Conservation (phyloP, 2,888 invertebrate genomes). For the Rhaphigaster nebulosa region DNA sequence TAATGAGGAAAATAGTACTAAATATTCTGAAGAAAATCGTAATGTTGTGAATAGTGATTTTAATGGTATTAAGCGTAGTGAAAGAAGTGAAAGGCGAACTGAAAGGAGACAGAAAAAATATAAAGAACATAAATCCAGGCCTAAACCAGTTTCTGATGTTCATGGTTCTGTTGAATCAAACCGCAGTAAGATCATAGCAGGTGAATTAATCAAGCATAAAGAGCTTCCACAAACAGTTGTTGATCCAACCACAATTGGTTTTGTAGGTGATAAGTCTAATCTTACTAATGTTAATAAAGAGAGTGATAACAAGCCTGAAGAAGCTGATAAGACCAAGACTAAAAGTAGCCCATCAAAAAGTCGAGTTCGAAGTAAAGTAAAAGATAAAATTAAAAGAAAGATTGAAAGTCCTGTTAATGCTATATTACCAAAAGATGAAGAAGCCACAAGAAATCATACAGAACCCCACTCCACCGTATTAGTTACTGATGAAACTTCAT, state of each 20-base stretch:
- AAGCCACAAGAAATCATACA: not conserved
- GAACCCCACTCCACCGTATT: not conserved
- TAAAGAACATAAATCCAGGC: constrained; percentile 30
- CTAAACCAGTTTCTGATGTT: constrained; percentile 12
- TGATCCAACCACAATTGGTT: not conserved
- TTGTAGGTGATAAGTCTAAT: not conserved
- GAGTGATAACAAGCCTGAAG: not conserved
- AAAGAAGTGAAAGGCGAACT: constrained; percentile 9
- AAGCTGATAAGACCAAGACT: not conserved
- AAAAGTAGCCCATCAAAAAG: constrained; percentile 48
- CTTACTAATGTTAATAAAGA: constrained; percentile 1
- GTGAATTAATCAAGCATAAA: constrained; percentile 22
- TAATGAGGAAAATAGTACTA: constrained; percentile 1
- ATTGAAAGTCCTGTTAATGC: not conserved
- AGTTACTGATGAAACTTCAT: not conserved
- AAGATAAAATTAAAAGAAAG: constrained; percentile 36
- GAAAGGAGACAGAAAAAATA: constrained; percentile 38
- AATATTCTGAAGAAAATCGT: constrained; percentile 43
- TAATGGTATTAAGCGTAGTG: constrained; percentile 17
- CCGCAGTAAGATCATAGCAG: not conserved
- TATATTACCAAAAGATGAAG: not conserved
- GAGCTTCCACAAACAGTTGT: constrained; percentile 34
- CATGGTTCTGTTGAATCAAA: constrained; percentile 10
- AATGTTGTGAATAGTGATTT: constrained; percentile 30
- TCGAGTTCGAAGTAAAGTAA: constrained; percentile 14